Percentiles rank a stretch among this genome's conserved stretches.
Evolutionary conservation across 2,113 vertebrate genomes (phyloP).

Genomic region (Apodemus speciosus): DNA sequence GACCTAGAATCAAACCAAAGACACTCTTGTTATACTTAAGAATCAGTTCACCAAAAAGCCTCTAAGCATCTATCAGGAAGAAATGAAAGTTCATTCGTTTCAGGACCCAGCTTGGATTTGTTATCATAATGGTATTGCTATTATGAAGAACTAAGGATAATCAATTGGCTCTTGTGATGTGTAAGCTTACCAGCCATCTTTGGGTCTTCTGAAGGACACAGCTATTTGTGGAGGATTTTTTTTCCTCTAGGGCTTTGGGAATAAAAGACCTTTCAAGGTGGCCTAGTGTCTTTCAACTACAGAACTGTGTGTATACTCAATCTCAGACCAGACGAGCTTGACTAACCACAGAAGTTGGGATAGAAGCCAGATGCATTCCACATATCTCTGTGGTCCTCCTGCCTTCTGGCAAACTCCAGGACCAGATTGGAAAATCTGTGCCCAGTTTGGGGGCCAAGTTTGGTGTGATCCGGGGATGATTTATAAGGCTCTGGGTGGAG

Average conservation of each 20-base stretch:
- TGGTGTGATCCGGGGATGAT: slow-evolving; percentile 70
- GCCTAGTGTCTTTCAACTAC: slow-evolving; percentile 10
- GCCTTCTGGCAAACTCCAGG: slow-evolving; percentile 74
- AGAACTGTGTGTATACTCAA: slow-evolving; percentile 51
- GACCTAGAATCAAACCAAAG: slow-evolving; percentile 10
- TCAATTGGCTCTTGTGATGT: background rate
- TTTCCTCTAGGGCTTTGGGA: background rate
- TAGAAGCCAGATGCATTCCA: slow-evolving; percentile 68
- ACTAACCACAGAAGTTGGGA: slow-evolving; percentile 72
- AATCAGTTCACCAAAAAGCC: slow-evolving; percentile 1
- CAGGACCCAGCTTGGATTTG: background rate
- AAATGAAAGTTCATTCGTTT: slow-evolving; percentile 15
- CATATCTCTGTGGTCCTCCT: slow-evolving; percentile 71
- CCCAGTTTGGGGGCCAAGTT: slow-evolving; percentile 68
- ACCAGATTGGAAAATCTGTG: slow-evolving; percentile 73
- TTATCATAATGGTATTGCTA: background rate
- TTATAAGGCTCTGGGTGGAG: slow-evolving; percentile 65
- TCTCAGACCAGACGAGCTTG: slow-evolving; percentile 60
- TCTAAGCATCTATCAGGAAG: background rate
- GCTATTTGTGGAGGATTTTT: background rate
- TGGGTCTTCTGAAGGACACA: background rate
- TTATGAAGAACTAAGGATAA: background rate
- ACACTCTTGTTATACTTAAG: background rate
- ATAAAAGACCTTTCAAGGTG: slow-evolving; percentile 64
- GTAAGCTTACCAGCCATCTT: background rate